These are phyloP conservation scores for Clitarchus hookeri DNA, from an alignment of 2,888 invertebrate species.

Conservation along the genomic window DNA sequence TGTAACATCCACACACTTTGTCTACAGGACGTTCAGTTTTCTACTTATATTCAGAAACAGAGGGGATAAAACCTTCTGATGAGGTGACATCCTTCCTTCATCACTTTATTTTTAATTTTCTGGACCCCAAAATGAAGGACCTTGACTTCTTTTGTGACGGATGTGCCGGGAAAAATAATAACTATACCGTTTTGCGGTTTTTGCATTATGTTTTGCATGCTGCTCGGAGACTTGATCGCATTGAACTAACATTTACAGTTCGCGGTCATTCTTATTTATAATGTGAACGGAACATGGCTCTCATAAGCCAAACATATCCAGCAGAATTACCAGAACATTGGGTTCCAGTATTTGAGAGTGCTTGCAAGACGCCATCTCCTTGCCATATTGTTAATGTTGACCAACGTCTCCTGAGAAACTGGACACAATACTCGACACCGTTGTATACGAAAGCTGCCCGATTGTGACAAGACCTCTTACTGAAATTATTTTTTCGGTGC, in stretches of 20 bases:
- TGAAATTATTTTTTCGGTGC: too few species aligned
- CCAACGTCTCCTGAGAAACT: conserved; percentile 10
- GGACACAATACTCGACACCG: background rate
- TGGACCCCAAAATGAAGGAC: background rate
- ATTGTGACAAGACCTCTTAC: too few species aligned
- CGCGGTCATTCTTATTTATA: conserved; percentile 10
- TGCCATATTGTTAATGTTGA: background rate
- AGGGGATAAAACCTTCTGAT: background rate
- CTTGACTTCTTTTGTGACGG: background rate
- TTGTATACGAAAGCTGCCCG: too few species aligned
- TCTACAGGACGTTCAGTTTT: conserved; percentile 16
- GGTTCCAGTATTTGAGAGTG: conserved; percentile 17
- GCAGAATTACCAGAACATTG: conserved; percentile 7
- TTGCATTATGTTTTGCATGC: conserved; percentile 19
- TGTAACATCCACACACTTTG: conserved; percentile 20
- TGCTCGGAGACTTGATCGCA: too few species aligned
- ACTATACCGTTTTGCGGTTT: background rate
- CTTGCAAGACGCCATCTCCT: background rate
- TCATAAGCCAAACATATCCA: conserved; percentile 5
- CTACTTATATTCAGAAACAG: conserved; percentile 11
- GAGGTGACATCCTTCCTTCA: background rate
- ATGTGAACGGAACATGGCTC: conserved; percentile 17
- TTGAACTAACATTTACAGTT: background rate
- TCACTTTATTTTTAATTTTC: conserved; percentile 16
- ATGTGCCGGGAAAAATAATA: conserved; percentile 19